Percentiles rank a stretch among this genome's conserved stretches.
Evolutionary conservation across 92 coral and sea anemone genomes (phyloP).

Genomic region (Umimayanthus chanpuru): DNA sequence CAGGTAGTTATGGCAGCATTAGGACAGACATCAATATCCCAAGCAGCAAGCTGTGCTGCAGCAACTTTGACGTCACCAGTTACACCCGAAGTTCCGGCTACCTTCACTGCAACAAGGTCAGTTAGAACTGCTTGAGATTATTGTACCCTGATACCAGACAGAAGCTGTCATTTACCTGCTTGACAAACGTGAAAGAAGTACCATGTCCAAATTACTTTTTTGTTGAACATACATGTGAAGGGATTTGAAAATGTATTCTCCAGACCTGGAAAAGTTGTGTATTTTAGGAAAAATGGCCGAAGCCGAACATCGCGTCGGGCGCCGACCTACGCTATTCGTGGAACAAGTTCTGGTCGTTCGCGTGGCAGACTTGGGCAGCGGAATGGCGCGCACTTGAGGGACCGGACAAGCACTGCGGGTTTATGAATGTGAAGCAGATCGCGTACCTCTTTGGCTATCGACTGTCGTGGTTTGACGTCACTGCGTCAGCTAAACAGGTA

Average conservation of each 20-base stretch:
- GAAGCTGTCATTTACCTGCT: background rate
- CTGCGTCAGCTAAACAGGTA: constrained; percentile 62
- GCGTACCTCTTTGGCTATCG: constrained; percentile 52
- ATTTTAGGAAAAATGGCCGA: too few species aligned
- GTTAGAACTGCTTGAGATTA: background rate
- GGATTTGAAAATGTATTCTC: too few species aligned
- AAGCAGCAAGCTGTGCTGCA: constrained; percentile 74
- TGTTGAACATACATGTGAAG: too few species aligned
- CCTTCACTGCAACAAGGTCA: constrained; percentile 66
- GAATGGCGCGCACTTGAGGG: constrained; percentile 53
- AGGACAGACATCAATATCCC: constrained; percentile 60
- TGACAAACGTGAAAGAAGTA: background rate
- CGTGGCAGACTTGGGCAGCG: constrained; percentile 53
- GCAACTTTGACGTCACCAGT: constrained; percentile 72
- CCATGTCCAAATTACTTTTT: too few species aligned
- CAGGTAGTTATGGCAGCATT: constrained; percentile 76
- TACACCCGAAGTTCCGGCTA: constrained; percentile 69
- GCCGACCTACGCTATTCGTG: constrained; percentile 44
- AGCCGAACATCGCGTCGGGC: too few species aligned
- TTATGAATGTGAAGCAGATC: constrained; percentile 38
- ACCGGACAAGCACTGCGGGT: constrained; percentile 48
- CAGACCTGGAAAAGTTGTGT: too few species aligned
- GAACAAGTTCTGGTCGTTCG: constrained; percentile 47
- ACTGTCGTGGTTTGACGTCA: constrained; percentile 35
- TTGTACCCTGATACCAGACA: background rate